Evolutionary conservation across 2,113 vertebrate species (phyloP), one percentile per base, ranked within the genome.

Genomic region (Tamias sibiricus): DNA sequence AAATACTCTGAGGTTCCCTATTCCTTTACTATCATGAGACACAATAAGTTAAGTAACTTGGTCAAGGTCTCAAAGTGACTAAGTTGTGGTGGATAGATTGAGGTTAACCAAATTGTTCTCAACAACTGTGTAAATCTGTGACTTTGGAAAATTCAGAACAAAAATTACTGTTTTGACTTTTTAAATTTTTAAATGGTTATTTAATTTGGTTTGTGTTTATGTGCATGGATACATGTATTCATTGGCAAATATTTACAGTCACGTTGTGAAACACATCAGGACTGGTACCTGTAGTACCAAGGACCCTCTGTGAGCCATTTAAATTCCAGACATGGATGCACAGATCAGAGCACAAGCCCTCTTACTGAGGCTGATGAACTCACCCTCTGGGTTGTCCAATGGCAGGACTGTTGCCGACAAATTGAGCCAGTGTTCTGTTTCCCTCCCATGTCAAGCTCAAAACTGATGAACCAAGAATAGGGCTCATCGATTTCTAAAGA

Each of bases 401-500:
- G 57, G 17, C 37, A 30, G 26, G 75, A 30, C 32, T 30, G 22
- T 47, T 49, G 42, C 24, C 11, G 26, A 91, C 20, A 82, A 87
- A 75, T 52, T 19, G 37, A 30, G 9, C 24, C 52, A 52, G 24
- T 26, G 0, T 69, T 85, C 47, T 85, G 16, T 66, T 91, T 93
- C 90, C 49, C 16, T 79, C 28, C 30, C 66, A 8, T 83, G 57
- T 91, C 84, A 66, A 54, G 44, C 75, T 72, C 76, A 80, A 84
- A 95, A 93, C 42, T 37, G 40, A 90, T 96, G 92, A 81, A 77
- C 54, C 42, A 59, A 86, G 77, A 74, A 47, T 32, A 44, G 24
- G 44, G 20, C 37, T 84, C 66, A 80, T 87, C 32, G 40, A 72
- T 95, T 94, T 86, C 62, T 40, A 90, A 92, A 91, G 37, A n/a